phyloP scores from a whole-genome alignment of 2,888 invertebrate species.

The Eupithecia centaureata region DNA sequence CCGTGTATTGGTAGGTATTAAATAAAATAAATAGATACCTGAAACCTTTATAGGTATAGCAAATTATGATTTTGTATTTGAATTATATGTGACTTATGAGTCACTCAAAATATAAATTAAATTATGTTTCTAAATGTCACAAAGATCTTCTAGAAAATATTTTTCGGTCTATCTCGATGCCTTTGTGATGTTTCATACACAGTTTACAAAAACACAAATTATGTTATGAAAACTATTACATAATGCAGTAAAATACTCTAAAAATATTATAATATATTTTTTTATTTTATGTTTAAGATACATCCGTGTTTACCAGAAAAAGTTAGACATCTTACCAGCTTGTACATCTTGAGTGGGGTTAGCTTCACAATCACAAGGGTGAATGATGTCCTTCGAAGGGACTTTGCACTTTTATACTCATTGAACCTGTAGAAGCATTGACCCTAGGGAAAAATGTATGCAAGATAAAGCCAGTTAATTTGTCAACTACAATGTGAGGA shows the following conservation, averaged over 20 bases:
- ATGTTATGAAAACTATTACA: not conserved
- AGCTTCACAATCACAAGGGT: conserved; percentile 54
- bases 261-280: not conserved
- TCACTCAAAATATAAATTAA: not conserved
- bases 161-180: too few species aligned
- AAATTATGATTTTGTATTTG: not conserved
- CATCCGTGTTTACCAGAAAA: not conserved
- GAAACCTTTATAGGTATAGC: not conserved
- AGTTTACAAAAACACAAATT: too few species aligned
- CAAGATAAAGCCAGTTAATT: conserved; percentile 22
- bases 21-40: not conserved
- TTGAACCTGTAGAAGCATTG: conserved; percentile 51
- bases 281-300: not conserved
- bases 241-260: not conserved
- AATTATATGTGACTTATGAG: too few species aligned
- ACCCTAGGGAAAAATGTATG: conserved; percentile 51
- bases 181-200: too few species aligned
- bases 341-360: conserved; percentile 52
- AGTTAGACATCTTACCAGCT: conserved; percentile 55
- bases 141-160: not conserved
- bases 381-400: conserved; percentile 58
- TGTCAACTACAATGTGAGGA: too few species aligned
- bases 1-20: not conserved
- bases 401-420: conserved; percentile 55
- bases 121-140: not conserved